Percentiles rank a stretch among this genome's conserved stretches.
phyloP scores from a whole-genome alignment of 2,888 invertebrate genomes.

The Poecilus cupreus region DNA sequence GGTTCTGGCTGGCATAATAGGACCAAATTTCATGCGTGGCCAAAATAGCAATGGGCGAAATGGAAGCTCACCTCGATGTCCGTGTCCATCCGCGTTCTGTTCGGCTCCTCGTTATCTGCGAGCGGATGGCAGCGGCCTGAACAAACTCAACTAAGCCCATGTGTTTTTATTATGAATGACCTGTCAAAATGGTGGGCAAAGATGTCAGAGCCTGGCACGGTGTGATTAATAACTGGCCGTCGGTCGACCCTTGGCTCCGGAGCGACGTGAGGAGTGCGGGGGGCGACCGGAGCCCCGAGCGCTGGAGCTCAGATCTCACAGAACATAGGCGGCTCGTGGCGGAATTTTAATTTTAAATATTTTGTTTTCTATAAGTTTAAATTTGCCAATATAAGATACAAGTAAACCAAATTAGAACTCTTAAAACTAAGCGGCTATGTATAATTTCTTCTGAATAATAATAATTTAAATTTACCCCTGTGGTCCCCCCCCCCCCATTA shows the following conservation, averaged over 20 bases:
- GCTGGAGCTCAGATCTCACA: neutral
- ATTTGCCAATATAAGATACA: no score
- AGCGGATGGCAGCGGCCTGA: conserved; percentile 47
- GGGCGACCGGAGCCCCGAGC: neutral
- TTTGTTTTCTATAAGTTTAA: neutral
- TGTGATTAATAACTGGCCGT: conserved; percentile 69
- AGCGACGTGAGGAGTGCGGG: neutral
- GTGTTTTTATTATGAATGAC: conserved; percentile 70
- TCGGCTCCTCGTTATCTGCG: conserved; percentile 41
- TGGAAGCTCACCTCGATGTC: no score
- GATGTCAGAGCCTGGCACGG: conserved; percentile 69
- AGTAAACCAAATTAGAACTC: no score
- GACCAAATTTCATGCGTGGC: no score
- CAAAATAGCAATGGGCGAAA: no score
- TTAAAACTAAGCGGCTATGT: no score
- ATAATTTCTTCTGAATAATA: no score
- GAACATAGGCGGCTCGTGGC: conserved; percentile 5
- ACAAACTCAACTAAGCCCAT: conserved; percentile 64
- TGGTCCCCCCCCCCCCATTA: no score
- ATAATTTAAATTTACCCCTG: no score
- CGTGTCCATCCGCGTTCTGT: neutral
- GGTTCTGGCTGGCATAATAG: no score
- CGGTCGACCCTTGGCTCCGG: conserved; percentile 22
- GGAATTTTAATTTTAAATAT: neutral
- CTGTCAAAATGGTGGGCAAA: conserved; percentile 71